phyloP scores from a whole-genome alignment of 2,113 vertebrate genomes.

The Bufo gargarizans region DNA sequence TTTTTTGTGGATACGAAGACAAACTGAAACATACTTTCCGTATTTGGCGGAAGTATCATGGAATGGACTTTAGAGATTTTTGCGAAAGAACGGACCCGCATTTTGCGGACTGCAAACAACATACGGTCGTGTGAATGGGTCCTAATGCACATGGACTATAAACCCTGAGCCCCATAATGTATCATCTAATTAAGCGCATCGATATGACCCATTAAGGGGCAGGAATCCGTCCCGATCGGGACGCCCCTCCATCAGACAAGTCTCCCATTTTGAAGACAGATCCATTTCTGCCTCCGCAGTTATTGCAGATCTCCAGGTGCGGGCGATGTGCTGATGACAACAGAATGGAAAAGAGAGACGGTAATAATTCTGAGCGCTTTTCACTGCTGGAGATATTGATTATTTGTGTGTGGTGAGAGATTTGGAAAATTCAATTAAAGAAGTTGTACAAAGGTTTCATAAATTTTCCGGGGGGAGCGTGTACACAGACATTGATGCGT shows the following conservation, averaged over 20 bases:
- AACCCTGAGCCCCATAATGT: too few species aligned
- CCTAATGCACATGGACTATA: too few species aligned
- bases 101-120: too few species aligned
- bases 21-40: too few species aligned
- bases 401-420: slow-evolving; percentile 99
- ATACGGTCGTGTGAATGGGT: too few species aligned
- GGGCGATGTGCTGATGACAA: slow-evolving; percentile 98
- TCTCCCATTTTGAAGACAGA: slow-evolving; percentile 78
- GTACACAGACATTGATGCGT: slow-evolving; percentile 93
- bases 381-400: slow-evolving; percentile 98
- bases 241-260: neutral
- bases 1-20: too few species aligned
- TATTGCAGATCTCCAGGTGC: slow-evolving; percentile 88
- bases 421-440: slow-evolving; percentile 99
- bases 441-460: slow-evolving; percentile 99
- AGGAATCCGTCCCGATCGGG: neutral
- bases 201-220: neutral
- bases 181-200: neutral
- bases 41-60: too few species aligned
- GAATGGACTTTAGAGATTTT: too few species aligned
- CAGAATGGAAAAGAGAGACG: slow-evolving; percentile 96
- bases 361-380: slow-evolving; percentile 99
- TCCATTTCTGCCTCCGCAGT: slow-evolving; percentile 85
- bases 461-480: slow-evolving; percentile 88
- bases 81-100: too few species aligned